Base-by-base conservation (phyloP, 2,113 vertebrate genomes). In the Speoplatyrhinus poulsoni region DNA sequence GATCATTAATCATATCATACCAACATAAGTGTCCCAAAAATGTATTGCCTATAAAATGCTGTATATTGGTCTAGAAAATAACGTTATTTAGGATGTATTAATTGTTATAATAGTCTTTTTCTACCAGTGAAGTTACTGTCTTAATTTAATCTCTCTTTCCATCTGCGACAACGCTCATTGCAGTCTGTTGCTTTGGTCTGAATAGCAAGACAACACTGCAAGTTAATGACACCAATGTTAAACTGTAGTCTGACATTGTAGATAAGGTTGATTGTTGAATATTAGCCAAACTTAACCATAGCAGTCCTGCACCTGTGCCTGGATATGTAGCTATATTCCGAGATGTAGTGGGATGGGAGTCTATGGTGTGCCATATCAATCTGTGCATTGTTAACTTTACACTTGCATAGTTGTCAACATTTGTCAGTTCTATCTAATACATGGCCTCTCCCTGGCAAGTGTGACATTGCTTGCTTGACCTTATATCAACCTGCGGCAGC, bases 1-100 rank as follows among this genome's bases (percentile, higher is more conserved):
- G 69, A 79, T 71, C 83, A 81, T 72, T 79, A 66, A 79, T 71
- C 83, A 81, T 85, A 83, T 84, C 82, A 82, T 80, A 80, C 76
- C 73, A 61, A 75, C 76, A 69, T 63, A 68, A 64, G 76, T 87
- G 79, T 86, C 83, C 82, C 79, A 69, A 80, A 86, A 88, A 80
- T 77, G 84, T 84, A 81, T 79, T 89, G 82, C 82, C 76, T 89
- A 88, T 81, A 83, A 85, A 82, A 86, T 89, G 77, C 82, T 89
- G 83, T 86, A 89, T 82, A 85, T 88, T 76, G 80, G 78, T 82
- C 77, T 90, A 84, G 83, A 87, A 70, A 83, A 84, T 75, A 67
- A 75, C 74, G 77, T 83, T 80, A 81, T 87, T 85, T 89, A 90
- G 82, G 80, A 81, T 85, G 77, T 87, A 82, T 80, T 87, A 83